Evolutionary conservation across 2,888 invertebrate species (phyloP).

Genomic region (Spodoptera picta): DNA sequence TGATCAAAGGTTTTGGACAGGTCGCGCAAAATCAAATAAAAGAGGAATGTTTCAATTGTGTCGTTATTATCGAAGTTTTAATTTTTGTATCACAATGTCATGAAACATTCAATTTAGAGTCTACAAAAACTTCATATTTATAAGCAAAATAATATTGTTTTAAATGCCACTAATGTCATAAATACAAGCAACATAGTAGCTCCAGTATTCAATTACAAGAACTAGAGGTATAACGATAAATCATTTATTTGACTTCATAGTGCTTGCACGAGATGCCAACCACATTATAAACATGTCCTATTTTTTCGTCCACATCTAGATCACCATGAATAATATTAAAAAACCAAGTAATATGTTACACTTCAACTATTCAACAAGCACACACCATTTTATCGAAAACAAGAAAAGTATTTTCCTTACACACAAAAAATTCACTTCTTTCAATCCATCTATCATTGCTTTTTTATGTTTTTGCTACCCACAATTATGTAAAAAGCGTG

Average conservation of each 20-base stretch:
- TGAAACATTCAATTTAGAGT: slow-evolving; percentile 15
- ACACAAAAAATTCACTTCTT: slow-evolving; percentile 36
- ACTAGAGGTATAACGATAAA: slow-evolving; percentile 39
- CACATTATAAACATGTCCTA: slow-evolving; percentile 50
- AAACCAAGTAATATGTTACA: slow-evolving; percentile 50
- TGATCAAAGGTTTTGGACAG: too few species aligned
- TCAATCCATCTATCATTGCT: slow-evolving; percentile 53
- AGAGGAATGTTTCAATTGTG: too few species aligned
- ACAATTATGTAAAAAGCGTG: slow-evolving; percentile 51
- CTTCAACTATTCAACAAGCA: slow-evolving; percentile 51
- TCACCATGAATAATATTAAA: slow-evolving; percentile 42
- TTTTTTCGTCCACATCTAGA: slow-evolving; percentile 42
- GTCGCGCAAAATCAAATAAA: too few species aligned
- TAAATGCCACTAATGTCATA: slow-evolving; percentile 23
- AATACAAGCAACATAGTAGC: slow-evolving; percentile 22
- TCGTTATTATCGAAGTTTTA: too few species aligned
- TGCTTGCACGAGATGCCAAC: slow-evolving; percentile 43
- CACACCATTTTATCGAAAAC: slow-evolving; percentile 42
- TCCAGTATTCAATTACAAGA: slow-evolving; percentile 43
- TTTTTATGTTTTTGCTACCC: slow-evolving; percentile 36
- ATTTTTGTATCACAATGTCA: not conserved
- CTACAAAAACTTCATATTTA: slow-evolving; percentile 26
- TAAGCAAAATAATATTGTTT: slow-evolving; percentile 21
- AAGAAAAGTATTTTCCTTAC: slow-evolving; percentile 33
- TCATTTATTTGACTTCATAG: slow-evolving; percentile 42